Conservation (phyloP, 2,113 vertebrate species). For the Meles meles region DNA sequence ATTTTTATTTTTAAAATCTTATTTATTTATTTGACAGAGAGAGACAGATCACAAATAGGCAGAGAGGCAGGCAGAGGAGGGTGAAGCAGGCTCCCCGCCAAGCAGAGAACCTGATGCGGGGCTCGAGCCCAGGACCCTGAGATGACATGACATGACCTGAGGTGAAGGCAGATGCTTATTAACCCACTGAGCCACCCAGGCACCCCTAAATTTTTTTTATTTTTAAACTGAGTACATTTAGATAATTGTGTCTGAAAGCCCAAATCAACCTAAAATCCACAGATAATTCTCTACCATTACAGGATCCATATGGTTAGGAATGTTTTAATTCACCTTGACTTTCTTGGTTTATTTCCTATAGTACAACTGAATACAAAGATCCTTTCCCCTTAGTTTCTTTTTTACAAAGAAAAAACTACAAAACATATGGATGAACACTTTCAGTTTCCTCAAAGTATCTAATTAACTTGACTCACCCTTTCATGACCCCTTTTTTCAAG, state of each 20-base stretch:
- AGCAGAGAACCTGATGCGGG: no score
- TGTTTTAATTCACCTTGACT: conserved; percentile 5
- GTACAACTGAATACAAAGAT: not conserved
- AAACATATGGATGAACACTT: not conserved
- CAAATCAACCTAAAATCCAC: not conserved
- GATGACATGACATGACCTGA: no score
- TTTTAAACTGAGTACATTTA: conserved; percentile 28
- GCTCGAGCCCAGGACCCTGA: no score
- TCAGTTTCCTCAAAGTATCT: conserved; percentile 27
- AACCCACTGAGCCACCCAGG: no score
- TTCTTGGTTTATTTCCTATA: conserved; percentile 42
- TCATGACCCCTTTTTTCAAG: not conserved
- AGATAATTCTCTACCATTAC: not conserved
- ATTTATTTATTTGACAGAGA: no score
- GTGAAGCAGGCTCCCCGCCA: no score
- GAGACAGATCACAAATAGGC: no score
- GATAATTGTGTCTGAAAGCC: not conserved
- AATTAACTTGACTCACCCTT: not conserved
- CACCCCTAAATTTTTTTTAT: not conserved
- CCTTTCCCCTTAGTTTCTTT: not conserved
- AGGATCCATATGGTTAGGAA: not conserved
- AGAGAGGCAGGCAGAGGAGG: no score
- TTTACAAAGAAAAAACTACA: not conserved
- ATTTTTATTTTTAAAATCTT: no score
- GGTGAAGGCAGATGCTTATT: no score